Evolutionary conservation across 2,797 vertebrate species (phyloP).

Genomic region (Argya squamiceps): DNA sequence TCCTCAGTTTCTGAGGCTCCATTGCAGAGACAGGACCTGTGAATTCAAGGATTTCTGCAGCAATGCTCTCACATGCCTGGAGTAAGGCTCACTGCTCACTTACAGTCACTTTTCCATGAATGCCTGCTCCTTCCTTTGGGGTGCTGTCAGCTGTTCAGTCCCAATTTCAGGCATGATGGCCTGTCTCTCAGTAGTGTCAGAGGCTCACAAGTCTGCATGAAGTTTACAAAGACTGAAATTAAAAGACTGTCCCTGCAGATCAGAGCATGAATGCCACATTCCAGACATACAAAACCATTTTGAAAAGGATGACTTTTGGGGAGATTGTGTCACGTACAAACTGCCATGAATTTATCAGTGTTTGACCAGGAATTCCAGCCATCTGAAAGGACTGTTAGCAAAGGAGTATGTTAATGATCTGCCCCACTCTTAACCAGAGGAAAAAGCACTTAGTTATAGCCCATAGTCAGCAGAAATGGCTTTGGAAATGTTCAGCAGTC

Average conservation of each 20-base stretch:
- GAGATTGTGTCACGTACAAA: accelerated
- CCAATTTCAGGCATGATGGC: neutral
- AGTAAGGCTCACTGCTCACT: neutral
- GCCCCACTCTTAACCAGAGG: neutral
- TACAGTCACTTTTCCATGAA: neutral
- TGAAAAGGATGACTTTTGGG: neutral
- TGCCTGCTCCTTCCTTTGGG: neutral
- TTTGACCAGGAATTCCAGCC: neutral
- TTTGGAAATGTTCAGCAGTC: neutral
- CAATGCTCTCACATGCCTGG: neutral
- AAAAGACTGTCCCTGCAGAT: neutral
- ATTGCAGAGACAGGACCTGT: neutral
- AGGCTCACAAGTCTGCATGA: neutral
- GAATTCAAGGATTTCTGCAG: neutral
- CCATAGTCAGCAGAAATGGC: neutral
- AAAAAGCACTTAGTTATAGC: neutral
- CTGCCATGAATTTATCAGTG: neutral
- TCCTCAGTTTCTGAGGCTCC: neutral
- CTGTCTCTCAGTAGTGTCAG: neutral
- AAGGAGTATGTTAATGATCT: neutral
- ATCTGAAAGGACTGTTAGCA: neutral
- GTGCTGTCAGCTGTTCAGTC: neutral
- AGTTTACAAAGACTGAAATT: neutral
- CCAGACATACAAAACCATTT: neutral
- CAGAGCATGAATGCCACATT: neutral